These are phyloP conservation scores for Alviniconcha strummeri DNA, from an alignment of 2,888 invertebrate species.

Conservation along the genomic window DNA sequence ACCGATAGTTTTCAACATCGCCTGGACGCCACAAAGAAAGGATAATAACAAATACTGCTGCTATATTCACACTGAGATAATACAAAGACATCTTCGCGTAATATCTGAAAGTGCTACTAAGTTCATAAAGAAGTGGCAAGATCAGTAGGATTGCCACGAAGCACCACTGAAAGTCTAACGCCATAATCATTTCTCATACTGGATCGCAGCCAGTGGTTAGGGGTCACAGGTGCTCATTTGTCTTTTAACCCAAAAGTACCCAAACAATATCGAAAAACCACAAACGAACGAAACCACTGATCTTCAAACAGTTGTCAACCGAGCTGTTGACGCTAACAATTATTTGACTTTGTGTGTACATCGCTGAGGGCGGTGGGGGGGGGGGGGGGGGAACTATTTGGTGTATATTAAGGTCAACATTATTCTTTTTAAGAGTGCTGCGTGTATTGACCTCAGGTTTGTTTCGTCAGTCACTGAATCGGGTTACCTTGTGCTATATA, in stretches of 20 bases:
- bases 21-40: conserved; percentile 48
- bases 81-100: conserved; percentile 60
- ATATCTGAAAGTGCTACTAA: conserved; percentile 59
- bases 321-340: too few relatives aligned
- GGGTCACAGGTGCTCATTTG: too few relatives aligned
- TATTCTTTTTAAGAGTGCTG: too few relatives aligned
- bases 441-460: too few relatives aligned
- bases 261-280: too few relatives aligned
- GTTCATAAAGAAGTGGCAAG: conserved; percentile 58
- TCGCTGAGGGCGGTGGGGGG: neutral
- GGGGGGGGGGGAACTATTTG: neutral
- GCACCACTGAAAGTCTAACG: conserved; percentile 54
- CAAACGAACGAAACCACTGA: too few relatives aligned
- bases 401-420: too few relatives aligned
- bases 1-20: conserved; percentile 55
- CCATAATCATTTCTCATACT: conserved; percentile 38
- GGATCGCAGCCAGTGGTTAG: too few relatives aligned
- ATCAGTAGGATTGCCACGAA: conserved; percentile 54
- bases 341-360: neutral
- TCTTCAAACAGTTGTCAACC: too few relatives aligned
- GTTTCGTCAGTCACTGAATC: too few relatives aligned
- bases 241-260: too few relatives aligned
- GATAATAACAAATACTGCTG: conserved; percentile 45
- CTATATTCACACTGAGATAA: conserved; percentile 48
- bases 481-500: too few relatives aligned